Evolutionary conservation across 2,113 vertebrate species (phyloP), one percentile per base, ranked within the genome.

Genomic region (Pycnonotus jocosus): DNA sequence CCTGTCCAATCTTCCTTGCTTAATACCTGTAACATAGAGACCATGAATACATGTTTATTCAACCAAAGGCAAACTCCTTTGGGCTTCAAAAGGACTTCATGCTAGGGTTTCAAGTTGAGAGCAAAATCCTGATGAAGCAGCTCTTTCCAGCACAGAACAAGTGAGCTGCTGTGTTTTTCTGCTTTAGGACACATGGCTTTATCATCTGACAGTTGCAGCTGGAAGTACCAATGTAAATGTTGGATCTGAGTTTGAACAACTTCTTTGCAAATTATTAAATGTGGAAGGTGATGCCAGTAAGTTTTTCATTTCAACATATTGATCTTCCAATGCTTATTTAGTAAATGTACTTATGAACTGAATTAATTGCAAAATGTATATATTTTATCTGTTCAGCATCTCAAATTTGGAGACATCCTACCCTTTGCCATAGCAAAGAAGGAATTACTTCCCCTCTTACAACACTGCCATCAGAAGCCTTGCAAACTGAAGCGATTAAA

Each of bases 401-500:
- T 95, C 98, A 98, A 64, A 98, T 99, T 71, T 99, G 99, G 99
- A 99, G 98, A 95, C 99, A 99, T 65, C 98, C 99, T n/a, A 96
- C 93, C 78, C 90, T 99, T 95, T 99, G 99, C 95, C 99, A 99
- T 96, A 99, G 98, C 97, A 99, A 99, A 96, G 99, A 99, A 96
- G 99, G 98, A 62, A 98, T 99, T 90, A 90, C 96, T n/a, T 98
- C 98, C 33, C 98, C 99, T 66, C 98, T 99, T 91, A 99, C 99
- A 87, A 99, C 99, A 8, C 88, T 99, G 69, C 99, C 99, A 44
- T 99, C 99, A 28, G 98, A 99, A 97, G 99, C 99, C 60, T 97
- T 99, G 76, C 99, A 99, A 97, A 99, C 99, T 3, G 99, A 99
- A 97, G 99, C 99, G 23, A 98, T 99, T 86, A 99, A 99, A 97